Percentiles rank a stretch among this genome's conserved stretches.
phyloP scores from a whole-genome alignment of 2,888 invertebrate species.

The Gonocerus acuteangulatus region DNA sequence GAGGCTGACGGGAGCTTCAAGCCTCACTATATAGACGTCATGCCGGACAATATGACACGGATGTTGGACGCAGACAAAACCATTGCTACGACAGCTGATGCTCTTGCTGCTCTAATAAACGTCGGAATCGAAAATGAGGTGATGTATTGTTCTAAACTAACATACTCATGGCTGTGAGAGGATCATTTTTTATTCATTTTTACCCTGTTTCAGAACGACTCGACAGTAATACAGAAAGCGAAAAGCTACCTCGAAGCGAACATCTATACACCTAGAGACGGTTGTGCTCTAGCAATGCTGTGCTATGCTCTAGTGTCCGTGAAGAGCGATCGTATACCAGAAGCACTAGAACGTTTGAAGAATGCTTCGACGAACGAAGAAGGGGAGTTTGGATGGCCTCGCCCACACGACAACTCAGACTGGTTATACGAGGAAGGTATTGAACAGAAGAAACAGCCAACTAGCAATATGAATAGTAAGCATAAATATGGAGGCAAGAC shows the following conservation, averaged over 20 bases:
- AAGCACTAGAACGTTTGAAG: conserved; percentile 52
- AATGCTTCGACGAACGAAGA: conserved; percentile 59
- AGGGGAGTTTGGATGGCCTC: conserved; percentile 61
- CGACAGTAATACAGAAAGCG: conserved; percentile 50
- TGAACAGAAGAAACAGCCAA: conserved; percentile 35
- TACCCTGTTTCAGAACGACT: conserved; percentile 45
- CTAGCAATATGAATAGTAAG: conserved; percentile 34
- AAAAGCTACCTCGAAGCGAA: conserved; percentile 53
- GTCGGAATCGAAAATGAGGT: conserved; percentile 54
- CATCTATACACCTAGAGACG: conserved; percentile 50
- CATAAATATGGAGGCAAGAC: not conserved
- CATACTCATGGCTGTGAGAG: no score
- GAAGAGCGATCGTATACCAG: conserved; percentile 50
- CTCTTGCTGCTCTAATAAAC: conserved; percentile 53
- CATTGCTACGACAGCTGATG: conserved; percentile 57
- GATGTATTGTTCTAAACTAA: conserved; percentile 18
- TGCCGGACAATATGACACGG: conserved; percentile 31
- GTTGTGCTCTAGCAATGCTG: conserved; percentile 54
- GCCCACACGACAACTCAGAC: conserved; percentile 52
- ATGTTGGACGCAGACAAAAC: conserved; percentile 47
- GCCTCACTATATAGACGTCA: conserved; percentile 50
- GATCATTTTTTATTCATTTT: no score
- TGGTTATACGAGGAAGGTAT: conserved; percentile 48
- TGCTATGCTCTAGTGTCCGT: conserved; percentile 53
- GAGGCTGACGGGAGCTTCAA: conserved; percentile 55